Conservation (phyloP, 2,113 vertebrate genomes). For the Orcinus orca region DNA sequence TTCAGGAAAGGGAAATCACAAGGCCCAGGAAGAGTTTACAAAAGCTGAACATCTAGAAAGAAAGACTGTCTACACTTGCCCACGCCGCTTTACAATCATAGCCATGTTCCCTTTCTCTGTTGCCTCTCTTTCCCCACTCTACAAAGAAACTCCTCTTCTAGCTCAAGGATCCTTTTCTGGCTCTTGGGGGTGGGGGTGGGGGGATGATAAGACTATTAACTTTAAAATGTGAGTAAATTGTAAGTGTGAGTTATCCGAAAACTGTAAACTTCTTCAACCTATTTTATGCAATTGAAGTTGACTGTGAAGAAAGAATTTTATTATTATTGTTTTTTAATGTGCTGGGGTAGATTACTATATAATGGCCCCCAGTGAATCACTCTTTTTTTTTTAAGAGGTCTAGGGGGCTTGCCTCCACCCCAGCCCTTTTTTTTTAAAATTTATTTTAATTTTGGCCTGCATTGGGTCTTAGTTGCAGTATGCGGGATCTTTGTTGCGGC, state of each 20-base stretch:
- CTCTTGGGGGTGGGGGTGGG: background rate
- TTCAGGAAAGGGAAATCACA: background rate
- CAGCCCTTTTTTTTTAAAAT: too few relatives aligned
- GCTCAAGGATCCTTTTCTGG: background rate
- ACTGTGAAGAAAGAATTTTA: background rate
- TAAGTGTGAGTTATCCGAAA: background rate
- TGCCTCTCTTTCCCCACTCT: background rate
- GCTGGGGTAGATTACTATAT: too few relatives aligned
- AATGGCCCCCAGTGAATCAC: too few relatives aligned
- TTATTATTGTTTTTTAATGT: too few relatives aligned
- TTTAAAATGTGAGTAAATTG: background rate
- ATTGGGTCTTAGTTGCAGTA: too few relatives aligned
- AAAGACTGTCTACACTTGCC: background rate
- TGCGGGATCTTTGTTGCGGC: too few relatives aligned
- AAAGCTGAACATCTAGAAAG: background rate
- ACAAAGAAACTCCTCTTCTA: background rate
- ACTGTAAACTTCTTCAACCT: background rate
- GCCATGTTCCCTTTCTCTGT: background rate
- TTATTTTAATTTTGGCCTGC: too few relatives aligned
- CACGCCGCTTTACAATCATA: fast-evolving
- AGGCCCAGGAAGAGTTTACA: background rate
- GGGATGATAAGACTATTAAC: background rate
- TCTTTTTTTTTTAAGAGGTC: too few relatives aligned
- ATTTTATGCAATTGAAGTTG: background rate
- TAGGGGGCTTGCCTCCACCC: too few relatives aligned